These are phyloP conservation scores for Cordilura impudica DNA, from an alignment of 2,888 invertebrate genomes.

Conservation along the genomic window DNA sequence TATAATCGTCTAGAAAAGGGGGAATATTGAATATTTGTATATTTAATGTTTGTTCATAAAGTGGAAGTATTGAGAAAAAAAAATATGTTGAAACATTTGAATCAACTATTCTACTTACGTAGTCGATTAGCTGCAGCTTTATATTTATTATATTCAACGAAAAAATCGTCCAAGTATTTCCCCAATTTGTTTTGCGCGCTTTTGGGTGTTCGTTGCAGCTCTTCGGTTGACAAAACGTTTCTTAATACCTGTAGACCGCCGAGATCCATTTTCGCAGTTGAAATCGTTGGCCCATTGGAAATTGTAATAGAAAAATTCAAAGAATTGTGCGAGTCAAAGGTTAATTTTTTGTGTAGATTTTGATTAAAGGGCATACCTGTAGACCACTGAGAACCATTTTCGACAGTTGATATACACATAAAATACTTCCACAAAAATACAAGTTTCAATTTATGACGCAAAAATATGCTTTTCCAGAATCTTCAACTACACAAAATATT, in stretches of 20 bases:
- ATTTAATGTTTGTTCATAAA: no score
- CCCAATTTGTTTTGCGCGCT: slow-evolving; percentile 82
- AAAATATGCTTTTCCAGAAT: slow-evolving; percentile 27
- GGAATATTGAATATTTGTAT: neutral
- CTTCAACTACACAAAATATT: slow-evolving; percentile 49
- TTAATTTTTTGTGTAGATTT: no score
- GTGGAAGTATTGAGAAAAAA: no score
- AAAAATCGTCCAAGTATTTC: slow-evolving; percentile 80
- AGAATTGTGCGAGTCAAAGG: no score
- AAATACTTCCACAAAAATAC: slow-evolving; percentile 20
- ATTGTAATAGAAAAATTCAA: no score
- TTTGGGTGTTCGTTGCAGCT: slow-evolving; percentile 80
- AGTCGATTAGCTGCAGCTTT: slow-evolving; percentile 83
- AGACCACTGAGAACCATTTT: no score
- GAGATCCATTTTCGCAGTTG: slow-evolving; percentile 71
- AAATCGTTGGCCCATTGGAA: no score
- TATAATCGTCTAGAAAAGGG: slow-evolving; percentile 68
- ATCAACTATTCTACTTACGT: no score
- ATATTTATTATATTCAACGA: slow-evolving; percentile 85
- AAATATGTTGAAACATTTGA: no score
- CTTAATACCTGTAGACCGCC: slow-evolving; percentile 75
- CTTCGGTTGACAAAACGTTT: slow-evolving; percentile 79
- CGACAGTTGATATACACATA: neutral
- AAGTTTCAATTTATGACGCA: neutral
- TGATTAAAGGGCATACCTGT: no score